These are phyloP conservation scores for Tinamus guttatus DNA, from an alignment of 2,113 vertebrate species.

Conservation along the genomic window DNA sequence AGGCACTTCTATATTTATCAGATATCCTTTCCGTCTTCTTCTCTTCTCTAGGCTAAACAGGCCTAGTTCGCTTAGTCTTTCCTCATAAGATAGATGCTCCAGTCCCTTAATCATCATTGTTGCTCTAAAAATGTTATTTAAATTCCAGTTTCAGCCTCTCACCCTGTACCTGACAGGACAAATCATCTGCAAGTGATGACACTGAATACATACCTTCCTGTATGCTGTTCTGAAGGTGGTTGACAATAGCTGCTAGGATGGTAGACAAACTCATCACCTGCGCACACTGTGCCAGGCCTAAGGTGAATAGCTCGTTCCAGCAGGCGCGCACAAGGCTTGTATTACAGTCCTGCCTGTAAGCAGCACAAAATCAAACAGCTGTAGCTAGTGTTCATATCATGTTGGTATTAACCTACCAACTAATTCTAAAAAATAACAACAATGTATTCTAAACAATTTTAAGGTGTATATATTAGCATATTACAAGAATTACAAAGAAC, in stretches of 20 bases:
- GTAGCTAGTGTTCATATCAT: background rate
- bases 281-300: conserved; percentile 95
- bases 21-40: too few relatives aligned
- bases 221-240: conserved; percentile 95
- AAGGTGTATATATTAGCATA: background rate
- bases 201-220: conserved; percentile 88
- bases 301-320: conserved; percentile 98
- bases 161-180: background rate
- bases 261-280: conserved; percentile 98
- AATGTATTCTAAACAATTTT: background rate
- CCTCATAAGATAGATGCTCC: too few relatives aligned
- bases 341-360: conserved; percentile 92
- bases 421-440: background rate
- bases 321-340: conserved; percentile 94
- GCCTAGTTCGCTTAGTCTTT: too few relatives aligned
- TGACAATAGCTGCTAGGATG: conserved; percentile 95
- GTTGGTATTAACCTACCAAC: background rate
- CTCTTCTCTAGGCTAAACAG: too few relatives aligned
- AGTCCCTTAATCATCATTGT: too few relatives aligned
- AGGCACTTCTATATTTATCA: too few relatives aligned
- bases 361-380: background rate
- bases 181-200: background rate
- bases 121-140: background rate
- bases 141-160: background rate
- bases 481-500: background rate